phyloP scores from a whole-genome alignment of 53 echinoderm and acorn worm species.

The Holothuria leucospilota region DNA sequence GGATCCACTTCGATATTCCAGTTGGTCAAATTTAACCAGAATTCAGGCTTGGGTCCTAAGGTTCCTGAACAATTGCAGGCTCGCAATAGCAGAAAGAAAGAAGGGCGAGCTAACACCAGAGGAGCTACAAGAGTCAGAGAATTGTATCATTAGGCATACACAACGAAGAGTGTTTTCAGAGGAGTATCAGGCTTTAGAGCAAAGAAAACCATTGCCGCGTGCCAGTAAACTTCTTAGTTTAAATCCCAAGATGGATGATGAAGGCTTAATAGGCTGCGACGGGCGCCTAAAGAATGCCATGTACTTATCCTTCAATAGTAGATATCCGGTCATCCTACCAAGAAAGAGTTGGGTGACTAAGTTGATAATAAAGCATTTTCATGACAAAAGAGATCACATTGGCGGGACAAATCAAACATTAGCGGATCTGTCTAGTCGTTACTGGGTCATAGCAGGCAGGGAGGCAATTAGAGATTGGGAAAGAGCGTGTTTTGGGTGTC shows the following conservation, averaged over 20 bases:
- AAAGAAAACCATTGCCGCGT: slow-evolving; percentile 21
- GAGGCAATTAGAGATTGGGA: slow-evolving; percentile 47
- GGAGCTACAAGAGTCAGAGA: background rate
- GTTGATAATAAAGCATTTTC: too few relatives aligned
- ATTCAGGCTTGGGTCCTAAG: slow-evolving; percentile 11
- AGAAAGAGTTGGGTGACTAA: background rate
- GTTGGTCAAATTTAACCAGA: slow-evolving; percentile 16
- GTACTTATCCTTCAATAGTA: background rate
- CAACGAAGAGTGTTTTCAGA: too few relatives aligned
- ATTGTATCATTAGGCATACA: background rate
- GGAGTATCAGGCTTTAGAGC: slow-evolving; percentile 12
- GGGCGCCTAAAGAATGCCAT: background rate
- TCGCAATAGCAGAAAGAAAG: background rate
- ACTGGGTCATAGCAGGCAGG: background rate
- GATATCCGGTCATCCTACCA: background rate
- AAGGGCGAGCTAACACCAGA: too few relatives aligned
- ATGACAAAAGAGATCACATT: too few relatives aligned
- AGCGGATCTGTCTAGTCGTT: too few relatives aligned
- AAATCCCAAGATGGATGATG: slow-evolving; percentile 16
- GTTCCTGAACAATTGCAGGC: slow-evolving; percentile 33
- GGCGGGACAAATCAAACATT: slow-evolving; percentile 35
- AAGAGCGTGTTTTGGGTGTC: slow-evolving; percentile 1
- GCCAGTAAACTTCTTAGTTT: background rate
- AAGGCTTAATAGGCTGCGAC: slow-evolving; percentile 14
- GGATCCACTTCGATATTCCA: background rate